Evolutionary conservation across 2,888 invertebrate genomes (phyloP), one percentile per base, ranked within the genome.

Genomic region (Drosophila trichaetosa): DNA sequence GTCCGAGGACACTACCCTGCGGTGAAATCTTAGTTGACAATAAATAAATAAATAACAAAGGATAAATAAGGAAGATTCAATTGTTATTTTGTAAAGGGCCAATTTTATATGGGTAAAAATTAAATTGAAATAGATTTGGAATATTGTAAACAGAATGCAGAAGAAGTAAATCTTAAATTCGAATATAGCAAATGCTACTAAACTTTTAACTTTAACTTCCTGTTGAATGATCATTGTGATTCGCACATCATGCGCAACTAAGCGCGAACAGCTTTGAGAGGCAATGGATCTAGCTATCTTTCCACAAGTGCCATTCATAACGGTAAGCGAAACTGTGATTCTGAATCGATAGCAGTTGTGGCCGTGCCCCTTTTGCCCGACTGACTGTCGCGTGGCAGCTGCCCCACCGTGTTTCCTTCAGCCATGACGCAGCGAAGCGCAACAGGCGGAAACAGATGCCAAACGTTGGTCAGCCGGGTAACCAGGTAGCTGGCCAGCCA

Each of bases 371-470:
- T 27, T 7, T 33, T 49, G 36, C 33, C 38, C 46, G 16, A 16
- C 21, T 46, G 34, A 11, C 21, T 7, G n/a, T 34, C 58, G 5
- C 40, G 33, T 40, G 10, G 40, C 24, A 11, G 8, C 27, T 27
- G 16, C 52, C 53, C 40, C 68, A 40, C 51, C 18, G 13, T 73
- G 57, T 56, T 38, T 54, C 59, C 63, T 65, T 64, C 67, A 13
- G 21, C 21, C 77, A 68, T 65, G 77, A 59, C 42, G 57, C 70
- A 85, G 54, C 83, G 61, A 73, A 83, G 89, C 83, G 89, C 75
- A 83, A 80, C 80, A 80, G 60, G 76, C 86, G 80, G 86, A 88
- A 86, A 75, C 64, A 53, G 33, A 53, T 75, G 73, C 69, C 61
- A 48, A 48, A 56, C 34, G 65, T 49, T 70, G 79, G 67, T 57